Evolutionary conservation across 2,113 vertebrate species (phyloP), one percentile per base, ranked within the genome.

Genomic region (Oenanthe melanoleuca): DNA sequence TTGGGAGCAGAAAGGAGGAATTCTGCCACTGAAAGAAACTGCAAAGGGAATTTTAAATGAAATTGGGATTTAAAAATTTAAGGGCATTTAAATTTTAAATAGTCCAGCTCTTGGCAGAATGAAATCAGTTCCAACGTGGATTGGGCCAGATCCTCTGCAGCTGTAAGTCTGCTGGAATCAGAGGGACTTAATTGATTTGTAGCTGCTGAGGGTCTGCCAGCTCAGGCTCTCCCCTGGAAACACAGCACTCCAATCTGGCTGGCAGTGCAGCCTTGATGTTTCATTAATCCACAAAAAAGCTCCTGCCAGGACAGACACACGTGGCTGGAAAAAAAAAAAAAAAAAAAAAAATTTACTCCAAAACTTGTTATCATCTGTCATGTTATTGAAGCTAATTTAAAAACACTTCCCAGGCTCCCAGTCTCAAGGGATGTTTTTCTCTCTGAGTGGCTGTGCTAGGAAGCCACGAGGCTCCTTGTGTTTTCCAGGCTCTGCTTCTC

Each of bases 71-170:
- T 93, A 38, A 94, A 93, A 86, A 63, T 96, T 94, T 92, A 94
- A 89, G 20, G 7, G 47, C 74, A 88, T 85, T 95, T 94, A 91
- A 91, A 94, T 66, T 92, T 93, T 88, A 95, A 94, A 40, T 60
- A 89, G 49, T 8, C 31, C 20, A 34, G 16, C 67, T 70, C 74
- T 88, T 0, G 0, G 47, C 63, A 56, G 91, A 94, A 95, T 86
- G 71, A 91, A 93, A 94, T 67, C 67, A 80, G 3, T 80, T 94
- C 40, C 49, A 86, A 23, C 2, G 4, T 21, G 60, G 88, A 87
- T 85, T 25, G 34, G 78, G 55, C 52, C 67, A 71, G 75, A 69
- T 79, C 45, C 59, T 94, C 53, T 81, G 84, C 84, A 92, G 87
- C 94, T 95, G 47, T 52, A 69, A 59, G 38, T 70, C 81, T 0